Evolutionary conservation across 2,888 invertebrate genomes (phyloP).

Genomic region (Drosophila austrosaltans): DNA sequence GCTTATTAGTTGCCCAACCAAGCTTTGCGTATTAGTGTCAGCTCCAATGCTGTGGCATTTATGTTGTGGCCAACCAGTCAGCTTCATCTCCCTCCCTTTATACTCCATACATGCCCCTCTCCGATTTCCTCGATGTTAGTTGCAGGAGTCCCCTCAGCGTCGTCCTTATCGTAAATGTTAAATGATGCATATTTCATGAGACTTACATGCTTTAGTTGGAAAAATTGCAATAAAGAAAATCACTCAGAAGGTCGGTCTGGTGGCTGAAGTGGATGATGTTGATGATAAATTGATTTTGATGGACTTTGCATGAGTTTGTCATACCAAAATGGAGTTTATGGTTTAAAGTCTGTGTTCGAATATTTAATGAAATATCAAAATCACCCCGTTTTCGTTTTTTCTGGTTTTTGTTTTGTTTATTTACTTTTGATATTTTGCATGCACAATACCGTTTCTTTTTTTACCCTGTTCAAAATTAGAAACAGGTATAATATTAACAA

Average conservation of each 20-base stretch:
- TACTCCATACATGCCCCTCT: neutral
- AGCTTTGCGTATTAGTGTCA: constrained; percentile 74
- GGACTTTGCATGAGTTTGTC: constrained; percentile 28
- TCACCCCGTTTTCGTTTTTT: constrained; percentile 16
- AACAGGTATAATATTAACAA: neutral
- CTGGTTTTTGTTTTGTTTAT: constrained; percentile 32
- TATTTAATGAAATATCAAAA: constrained; percentile 37
- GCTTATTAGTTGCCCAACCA: constrained; percentile 74
- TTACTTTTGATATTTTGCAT: neutral
- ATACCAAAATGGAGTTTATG: neutral
- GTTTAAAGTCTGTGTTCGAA: constrained; percentile 12
- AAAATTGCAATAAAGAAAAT: constrained; percentile 55
- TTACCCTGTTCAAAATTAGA: constrained; percentile 29
- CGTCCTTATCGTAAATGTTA: constrained; percentile 52
- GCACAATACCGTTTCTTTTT: neutral
- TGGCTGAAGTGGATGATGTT: constrained; percentile 6
- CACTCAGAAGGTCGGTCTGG: constrained; percentile 33
- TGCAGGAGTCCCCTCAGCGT: constrained; percentile 38
- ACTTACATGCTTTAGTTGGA: constrained; percentile 44
- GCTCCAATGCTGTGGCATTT: constrained; percentile 66
- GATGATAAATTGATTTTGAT: constrained; percentile 60
- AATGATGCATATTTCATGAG: constrained; percentile 74
- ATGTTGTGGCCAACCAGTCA: constrained; percentile 49
- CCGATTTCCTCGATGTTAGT: constrained; percentile 48
- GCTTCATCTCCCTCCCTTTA: neutral